phyloP scores from a whole-genome alignment of 2,797 vertebrate species.

The Philypnodon macrostomus region DNA sequence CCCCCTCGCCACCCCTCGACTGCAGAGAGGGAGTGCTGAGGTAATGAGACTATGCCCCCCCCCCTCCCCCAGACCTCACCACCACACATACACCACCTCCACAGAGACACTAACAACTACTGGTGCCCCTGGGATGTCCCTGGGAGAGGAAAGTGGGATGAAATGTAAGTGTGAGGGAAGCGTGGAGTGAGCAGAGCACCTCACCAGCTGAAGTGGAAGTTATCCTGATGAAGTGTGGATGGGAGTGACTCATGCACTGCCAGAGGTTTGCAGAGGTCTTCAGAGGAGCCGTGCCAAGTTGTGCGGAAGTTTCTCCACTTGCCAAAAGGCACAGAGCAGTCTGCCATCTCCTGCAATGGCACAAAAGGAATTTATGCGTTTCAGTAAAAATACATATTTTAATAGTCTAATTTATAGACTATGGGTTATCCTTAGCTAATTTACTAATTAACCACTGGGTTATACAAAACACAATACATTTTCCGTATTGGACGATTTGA shows the following conservation, averaged over 20 bases:
- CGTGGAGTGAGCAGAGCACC: constrained; percentile 58
- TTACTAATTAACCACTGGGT: too few relatives aligned
- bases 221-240: constrained; percentile 65
- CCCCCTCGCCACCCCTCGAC: constrained; percentile 47
- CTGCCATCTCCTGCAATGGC: constrained; percentile 15
- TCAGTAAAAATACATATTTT: too few relatives aligned
- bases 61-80: too few relatives aligned
- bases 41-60: constrained; percentile 71
- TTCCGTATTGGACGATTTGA: too few relatives aligned
- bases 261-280: constrained; percentile 62
- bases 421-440: too few relatives aligned
- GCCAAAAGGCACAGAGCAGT: constrained; percentile 57
- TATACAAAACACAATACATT: too few relatives aligned
- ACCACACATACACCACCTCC: constrained; percentile 65
- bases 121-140: constrained; percentile 68
- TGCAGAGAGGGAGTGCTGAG: constrained; percentile 55
- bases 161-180: constrained; percentile 45
- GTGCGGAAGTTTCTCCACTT: constrained; percentile 59
- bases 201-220: constrained; percentile 78
- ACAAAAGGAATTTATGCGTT: too few relatives aligned
- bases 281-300: constrained; percentile 66
- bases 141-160: constrained; percentile 58
- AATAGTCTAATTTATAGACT: too few relatives aligned
- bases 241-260: constrained; percentile 65
- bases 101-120: constrained; percentile 68